Evolutionary conservation across 2,113 vertebrate genomes (phyloP).

Genomic region (Coturnix japonica): DNA sequence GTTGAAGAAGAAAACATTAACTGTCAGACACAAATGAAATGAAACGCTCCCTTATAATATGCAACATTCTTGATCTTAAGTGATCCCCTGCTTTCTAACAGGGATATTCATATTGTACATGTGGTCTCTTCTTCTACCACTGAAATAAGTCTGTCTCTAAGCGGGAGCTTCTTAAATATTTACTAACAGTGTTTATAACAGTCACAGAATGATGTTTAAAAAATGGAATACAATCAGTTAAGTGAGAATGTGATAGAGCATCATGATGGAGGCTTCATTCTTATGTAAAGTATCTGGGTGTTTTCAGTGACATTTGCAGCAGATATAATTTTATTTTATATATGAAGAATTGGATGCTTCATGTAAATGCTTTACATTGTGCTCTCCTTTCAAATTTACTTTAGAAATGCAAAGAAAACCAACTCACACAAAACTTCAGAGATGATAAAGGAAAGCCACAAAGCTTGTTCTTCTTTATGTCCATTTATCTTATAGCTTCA

Average conservation of each 20-base stretch:
- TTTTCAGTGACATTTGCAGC: neutral
- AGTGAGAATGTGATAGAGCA: neutral
- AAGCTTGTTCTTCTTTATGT: neutral
- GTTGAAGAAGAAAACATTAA: neutral
- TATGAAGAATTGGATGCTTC: neutral
- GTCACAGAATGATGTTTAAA: neutral
- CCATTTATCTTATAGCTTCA: neutral
- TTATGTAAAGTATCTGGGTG: neutral
- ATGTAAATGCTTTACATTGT: neutral
- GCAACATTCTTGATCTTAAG: neutral
- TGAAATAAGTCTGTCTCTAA: neutral
- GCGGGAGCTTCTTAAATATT: neutral
- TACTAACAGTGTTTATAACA: neutral
- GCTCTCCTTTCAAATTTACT: neutral
- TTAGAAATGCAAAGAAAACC: neutral
- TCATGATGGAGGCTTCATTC: neutral
- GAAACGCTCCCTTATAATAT: neutral
- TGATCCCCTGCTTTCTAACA: neutral
- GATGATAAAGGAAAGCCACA: neutral
- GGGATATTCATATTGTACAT: neutral
- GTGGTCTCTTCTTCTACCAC: neutral
- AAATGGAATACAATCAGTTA: neutral
- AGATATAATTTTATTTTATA: neutral
- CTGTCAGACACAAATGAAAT: neutral
- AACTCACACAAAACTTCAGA: neutral